A percentile compares a stretch with the other conserved stretches of the same genome.
Conservation (phyloP, 2,113 vertebrate species). For the Mus pahari region DNA sequence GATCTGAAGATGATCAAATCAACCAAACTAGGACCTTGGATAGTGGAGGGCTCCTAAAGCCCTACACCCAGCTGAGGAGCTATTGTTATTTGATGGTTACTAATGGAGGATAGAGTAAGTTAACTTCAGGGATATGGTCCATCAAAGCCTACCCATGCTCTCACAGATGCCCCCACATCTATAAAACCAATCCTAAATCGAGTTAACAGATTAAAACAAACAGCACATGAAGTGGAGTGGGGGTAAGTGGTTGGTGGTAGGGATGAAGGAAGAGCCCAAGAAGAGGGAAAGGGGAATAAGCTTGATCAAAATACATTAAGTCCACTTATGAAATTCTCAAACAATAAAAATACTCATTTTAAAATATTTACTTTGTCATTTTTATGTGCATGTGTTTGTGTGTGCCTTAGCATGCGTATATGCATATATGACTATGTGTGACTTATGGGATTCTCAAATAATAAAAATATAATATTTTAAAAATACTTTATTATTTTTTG, state of each 20-base stretch:
- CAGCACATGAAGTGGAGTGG: no score
- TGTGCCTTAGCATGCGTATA: not conserved
- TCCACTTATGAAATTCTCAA: not conserved
- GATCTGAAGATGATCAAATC: not conserved
- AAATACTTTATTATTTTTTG: no score
- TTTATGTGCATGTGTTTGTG: not conserved
- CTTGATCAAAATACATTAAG: not conserved
- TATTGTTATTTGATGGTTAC: not conserved
- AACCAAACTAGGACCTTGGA: no score
- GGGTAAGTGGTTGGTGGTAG: not conserved
- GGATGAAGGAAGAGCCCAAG: no score
- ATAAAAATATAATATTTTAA: no score
- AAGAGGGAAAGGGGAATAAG: not conserved
- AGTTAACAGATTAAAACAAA: not conserved
- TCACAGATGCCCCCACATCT: not conserved
- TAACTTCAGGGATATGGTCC: not conserved
- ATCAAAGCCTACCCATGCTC: not conserved
- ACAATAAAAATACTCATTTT: not conserved
- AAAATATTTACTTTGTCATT: not conserved
- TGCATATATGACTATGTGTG: not conserved
- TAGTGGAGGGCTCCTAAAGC: not conserved
- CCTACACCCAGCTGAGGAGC: not conserved
- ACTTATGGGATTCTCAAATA: no score
- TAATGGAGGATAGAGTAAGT: not conserved
- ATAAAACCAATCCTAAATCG: not conserved